Conservation (phyloP, 2,797 vertebrate species). For the Fringilla coelebs region DNA sequence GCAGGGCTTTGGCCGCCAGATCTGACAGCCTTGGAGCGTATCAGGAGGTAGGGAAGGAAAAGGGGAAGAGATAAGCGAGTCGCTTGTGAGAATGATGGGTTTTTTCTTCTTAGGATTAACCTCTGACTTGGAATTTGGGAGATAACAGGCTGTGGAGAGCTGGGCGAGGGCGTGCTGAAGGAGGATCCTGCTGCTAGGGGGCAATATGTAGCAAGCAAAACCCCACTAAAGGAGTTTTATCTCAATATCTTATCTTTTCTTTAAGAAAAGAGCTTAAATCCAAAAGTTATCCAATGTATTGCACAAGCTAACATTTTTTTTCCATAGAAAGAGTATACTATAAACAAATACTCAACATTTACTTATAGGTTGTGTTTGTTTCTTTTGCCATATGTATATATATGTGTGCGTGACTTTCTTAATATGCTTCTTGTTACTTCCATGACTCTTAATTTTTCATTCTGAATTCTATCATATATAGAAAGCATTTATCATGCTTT, state of each 20-base stretch:
- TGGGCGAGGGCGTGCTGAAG: neutral
- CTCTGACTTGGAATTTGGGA: neutral
- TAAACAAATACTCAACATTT: neutral
- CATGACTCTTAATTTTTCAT: neutral
- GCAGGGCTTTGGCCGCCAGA: neutral
- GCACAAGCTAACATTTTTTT: neutral
- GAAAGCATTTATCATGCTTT: neutral
- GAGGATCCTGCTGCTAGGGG: slow-evolving; percentile 54
- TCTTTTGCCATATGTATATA: no score
- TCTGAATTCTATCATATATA: neutral
- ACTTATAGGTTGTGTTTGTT: accelerated
- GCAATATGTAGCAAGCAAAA: slow-evolving; percentile 46
- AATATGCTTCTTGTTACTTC: neutral
- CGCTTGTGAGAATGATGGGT: accelerated
- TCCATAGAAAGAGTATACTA: neutral
- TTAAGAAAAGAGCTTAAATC: neutral
- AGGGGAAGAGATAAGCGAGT: neutral
- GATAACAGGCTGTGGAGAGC: accelerated
- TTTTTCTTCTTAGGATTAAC: neutral
- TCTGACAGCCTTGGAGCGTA: neutral
- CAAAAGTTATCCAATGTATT: neutral
- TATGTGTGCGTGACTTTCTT: neutral
- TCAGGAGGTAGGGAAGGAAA: neutral
- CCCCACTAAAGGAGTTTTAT: neutral
- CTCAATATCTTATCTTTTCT: neutral